Evolutionary conservation across 2,113 vertebrate species (phyloP).

Genomic region (Phylloscopus whistleri): DNA sequence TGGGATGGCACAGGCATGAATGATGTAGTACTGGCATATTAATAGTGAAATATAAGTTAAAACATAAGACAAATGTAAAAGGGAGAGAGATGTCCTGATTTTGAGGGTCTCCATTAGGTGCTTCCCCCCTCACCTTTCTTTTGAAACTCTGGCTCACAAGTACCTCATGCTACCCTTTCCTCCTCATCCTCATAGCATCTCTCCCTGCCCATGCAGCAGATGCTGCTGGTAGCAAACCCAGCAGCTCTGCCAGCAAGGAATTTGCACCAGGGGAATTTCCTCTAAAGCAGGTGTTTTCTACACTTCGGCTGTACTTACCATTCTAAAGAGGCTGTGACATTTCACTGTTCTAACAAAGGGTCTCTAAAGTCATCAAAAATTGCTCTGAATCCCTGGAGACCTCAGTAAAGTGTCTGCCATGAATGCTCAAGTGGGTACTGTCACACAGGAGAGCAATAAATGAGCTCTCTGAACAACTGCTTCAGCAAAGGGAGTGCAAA

Average conservation of each 20-base stretch:
- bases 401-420: neutral
- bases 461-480: neutral
- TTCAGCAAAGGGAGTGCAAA: neutral
- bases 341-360: conserved; percentile 11
- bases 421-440: neutral
- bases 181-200: neutral
- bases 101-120: neutral
- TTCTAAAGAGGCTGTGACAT: conserved; percentile 14
- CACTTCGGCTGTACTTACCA: neutral
- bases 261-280: neutral
- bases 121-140: neutral
- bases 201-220: neutral
- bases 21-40: neutral
- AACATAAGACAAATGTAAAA: neutral
- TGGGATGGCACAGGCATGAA: neutral
- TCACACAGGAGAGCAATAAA: neutral
- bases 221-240: neutral
- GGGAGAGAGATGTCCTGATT: neutral
- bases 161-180: neutral
- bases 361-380: conserved; percentile 10
- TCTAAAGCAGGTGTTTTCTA: neutral
- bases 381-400: neutral
- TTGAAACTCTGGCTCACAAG: neutral
- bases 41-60: neutral
- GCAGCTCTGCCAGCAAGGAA: neutral